These are phyloP conservation scores for Baronia brevicornis DNA, from an alignment of 2,888 invertebrate genomes.

Conservation along the genomic window DNA sequence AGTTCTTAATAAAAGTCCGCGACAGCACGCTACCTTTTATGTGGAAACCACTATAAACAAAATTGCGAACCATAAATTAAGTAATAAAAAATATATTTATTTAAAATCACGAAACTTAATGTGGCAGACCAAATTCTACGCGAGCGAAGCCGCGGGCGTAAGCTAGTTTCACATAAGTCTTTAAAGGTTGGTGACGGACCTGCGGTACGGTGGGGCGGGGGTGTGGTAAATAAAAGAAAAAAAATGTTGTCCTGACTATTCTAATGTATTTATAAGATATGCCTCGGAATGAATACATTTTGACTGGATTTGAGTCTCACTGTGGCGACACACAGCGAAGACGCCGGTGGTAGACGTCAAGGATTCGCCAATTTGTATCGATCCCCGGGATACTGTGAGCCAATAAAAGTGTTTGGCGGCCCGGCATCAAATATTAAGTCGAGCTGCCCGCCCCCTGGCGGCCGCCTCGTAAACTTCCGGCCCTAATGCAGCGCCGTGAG, in stretches of 20 bases:
- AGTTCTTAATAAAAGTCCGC: too few relatives aligned
- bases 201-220: too few relatives aligned
- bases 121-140: too few relatives aligned
- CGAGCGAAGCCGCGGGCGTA: too few relatives aligned
- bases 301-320: not conserved
- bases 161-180: too few relatives aligned
- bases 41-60: too few relatives aligned
- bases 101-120: too few relatives aligned
- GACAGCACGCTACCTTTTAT: too few relatives aligned
- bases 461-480: slow-evolving; percentile 22
- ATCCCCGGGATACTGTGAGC: slow-evolving; percentile 10
- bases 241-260: not conserved
- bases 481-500: slow-evolving; percentile 20
- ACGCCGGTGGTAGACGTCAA: slow-evolving; percentile 2
- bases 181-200: too few relatives aligned
- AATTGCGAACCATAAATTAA: too few relatives aligned
- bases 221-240: too few relatives aligned
- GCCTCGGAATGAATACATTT: not conserved
- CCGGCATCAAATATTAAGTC: slow-evolving; percentile 27
- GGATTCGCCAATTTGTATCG: slow-evolving; percentile 8
- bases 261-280: not conserved
- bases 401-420: slow-evolving; percentile 28
- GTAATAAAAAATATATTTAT: too few relatives aligned
- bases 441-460: slow-evolving; percentile 18
- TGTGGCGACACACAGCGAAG: not conserved